Percentiles rank a stretch among this genome's conserved stretches.
Conservation (phyloP, 2,888 invertebrate species). For the Marasmarcha lunaedactyla region DNA sequence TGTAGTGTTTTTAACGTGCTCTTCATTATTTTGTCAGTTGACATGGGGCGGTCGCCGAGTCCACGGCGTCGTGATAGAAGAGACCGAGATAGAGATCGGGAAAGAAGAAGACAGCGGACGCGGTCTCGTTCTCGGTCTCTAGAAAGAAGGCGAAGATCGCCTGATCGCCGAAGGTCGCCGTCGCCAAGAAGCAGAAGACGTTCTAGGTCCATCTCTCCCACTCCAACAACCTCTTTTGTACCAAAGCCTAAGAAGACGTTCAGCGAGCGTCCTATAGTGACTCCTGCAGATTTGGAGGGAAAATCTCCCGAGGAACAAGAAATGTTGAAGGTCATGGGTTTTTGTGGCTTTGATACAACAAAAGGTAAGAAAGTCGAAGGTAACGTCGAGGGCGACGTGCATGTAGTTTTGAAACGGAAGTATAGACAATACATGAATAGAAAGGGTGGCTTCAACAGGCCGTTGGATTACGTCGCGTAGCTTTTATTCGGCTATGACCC, state of each 20-base stretch:
- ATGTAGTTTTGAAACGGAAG: slow-evolving; percentile 94
- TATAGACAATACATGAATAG: slow-evolving; percentile 99
- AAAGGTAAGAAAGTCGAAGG: slow-evolving; percentile 96
- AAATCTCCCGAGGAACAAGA: slow-evolving; percentile 92
- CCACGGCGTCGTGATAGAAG: slow-evolving; percentile 48
- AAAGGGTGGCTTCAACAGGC: slow-evolving; percentile 98
- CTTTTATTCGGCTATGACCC: slow-evolving; percentile 3
- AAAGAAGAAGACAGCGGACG: slow-evolving; percentile 45
- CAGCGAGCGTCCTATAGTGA: slow-evolving; percentile 74
- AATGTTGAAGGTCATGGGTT: slow-evolving; percentile 98
- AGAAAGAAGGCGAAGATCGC: slow-evolving; percentile 42
- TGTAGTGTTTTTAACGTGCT: background rate
- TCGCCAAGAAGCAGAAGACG: slow-evolving; percentile 35
- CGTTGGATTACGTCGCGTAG: slow-evolving; percentile 94
- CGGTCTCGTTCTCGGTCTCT: slow-evolving; percentile 54
- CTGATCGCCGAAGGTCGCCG: slow-evolving; percentile 46
- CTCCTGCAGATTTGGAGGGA: slow-evolving; percentile 89
- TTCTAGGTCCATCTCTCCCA: slow-evolving; percentile 43
- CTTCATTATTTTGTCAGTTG: slow-evolving; percentile 9
- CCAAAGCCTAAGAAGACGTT: slow-evolving; percentile 47
- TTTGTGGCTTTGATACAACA: slow-evolving; percentile 94
- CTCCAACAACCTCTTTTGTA: slow-evolving; percentile 46
- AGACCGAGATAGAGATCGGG: slow-evolving; percentile 51
- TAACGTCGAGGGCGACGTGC: slow-evolving; percentile 94
- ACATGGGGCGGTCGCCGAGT: slow-evolving; percentile 63